phyloP scores from a whole-genome alignment of 37 sponge, comb jelly and placozoan species.

The Aphrocallistes beatrix region DNA sequence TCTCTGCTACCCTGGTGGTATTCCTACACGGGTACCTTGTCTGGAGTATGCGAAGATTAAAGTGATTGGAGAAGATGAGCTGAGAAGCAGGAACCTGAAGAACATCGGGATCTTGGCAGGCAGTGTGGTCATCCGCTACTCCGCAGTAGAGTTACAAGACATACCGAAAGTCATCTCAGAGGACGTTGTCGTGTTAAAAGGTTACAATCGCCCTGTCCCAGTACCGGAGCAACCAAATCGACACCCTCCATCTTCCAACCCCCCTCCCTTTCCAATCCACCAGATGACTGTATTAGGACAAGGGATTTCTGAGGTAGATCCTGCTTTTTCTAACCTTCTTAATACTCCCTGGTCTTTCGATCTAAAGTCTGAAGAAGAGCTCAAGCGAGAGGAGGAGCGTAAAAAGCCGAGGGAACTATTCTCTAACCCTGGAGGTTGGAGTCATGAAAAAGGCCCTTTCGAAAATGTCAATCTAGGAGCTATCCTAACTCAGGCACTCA shows the following conservation, averaged over 20 bases:
- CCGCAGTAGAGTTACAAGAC: background rate
- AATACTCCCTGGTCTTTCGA: conserved; percentile 5
- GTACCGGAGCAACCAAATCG: background rate
- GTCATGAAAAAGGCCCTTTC: background rate
- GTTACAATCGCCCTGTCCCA: background rate
- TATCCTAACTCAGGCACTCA: background rate
- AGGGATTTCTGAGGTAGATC: background rate
- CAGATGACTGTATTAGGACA: background rate
- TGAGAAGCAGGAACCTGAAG: background rate
- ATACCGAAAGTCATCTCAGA: background rate
- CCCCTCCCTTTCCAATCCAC: background rate
- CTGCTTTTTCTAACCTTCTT: background rate
- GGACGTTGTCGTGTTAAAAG: background rate
- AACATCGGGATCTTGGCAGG: background rate
- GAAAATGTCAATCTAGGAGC: background rate
- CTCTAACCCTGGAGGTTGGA: background rate
- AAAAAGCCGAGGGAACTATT: background rate
- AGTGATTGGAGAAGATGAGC: background rate
- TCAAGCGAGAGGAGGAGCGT: background rate
- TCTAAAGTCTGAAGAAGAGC: background rate
- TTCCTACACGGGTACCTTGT: background rate
- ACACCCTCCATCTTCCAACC: background rate
- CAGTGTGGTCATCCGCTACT: background rate
- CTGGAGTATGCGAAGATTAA: background rate
- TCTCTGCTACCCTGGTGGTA: background rate